A percentile compares a stretch with the other conserved stretches of the same genome.
Conservation (phyloP, 2,113 vertebrate genomes). For the Prionailurus bengalensis region DNA sequence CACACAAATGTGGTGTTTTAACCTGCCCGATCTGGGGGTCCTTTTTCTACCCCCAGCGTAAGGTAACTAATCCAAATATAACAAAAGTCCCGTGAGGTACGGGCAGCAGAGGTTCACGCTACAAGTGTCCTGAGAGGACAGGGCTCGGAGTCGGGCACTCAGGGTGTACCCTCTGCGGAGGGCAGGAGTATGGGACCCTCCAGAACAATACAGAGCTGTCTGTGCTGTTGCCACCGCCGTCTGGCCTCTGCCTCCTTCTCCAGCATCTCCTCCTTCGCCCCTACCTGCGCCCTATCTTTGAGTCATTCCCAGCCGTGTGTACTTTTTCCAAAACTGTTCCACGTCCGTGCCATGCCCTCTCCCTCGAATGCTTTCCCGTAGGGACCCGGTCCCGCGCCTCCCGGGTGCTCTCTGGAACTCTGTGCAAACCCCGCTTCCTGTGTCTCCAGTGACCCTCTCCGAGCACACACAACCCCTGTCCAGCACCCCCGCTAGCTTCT, state of each 20-base stretch:
- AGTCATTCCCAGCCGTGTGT: neutral
- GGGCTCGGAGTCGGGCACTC: neutral
- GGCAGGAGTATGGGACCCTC: neutral
- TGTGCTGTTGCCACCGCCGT: neutral
- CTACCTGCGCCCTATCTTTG: neutral
- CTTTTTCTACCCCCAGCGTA: neutral
- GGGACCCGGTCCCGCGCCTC: neutral
- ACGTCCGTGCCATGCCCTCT: neutral
- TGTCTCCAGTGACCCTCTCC: neutral
- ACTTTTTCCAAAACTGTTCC: neutral
- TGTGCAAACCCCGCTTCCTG: neutral
- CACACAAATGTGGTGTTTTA: neutral
- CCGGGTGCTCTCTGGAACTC: neutral
- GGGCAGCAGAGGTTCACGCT: neutral
- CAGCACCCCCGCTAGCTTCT: neutral
- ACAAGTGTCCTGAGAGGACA: neutral
- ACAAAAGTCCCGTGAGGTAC: neutral
- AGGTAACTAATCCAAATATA: neutral
- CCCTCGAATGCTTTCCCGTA: neutral
- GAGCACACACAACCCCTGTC: rapidly evolving
- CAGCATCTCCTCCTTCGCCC: neutral
- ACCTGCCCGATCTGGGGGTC: neutral
- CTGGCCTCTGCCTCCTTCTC: neutral
- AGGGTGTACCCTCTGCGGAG: neutral
- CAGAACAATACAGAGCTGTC: neutral